Conservation (phyloP, 2,888 invertebrate species). For the Eudasyphora cyanicolor region DNA sequence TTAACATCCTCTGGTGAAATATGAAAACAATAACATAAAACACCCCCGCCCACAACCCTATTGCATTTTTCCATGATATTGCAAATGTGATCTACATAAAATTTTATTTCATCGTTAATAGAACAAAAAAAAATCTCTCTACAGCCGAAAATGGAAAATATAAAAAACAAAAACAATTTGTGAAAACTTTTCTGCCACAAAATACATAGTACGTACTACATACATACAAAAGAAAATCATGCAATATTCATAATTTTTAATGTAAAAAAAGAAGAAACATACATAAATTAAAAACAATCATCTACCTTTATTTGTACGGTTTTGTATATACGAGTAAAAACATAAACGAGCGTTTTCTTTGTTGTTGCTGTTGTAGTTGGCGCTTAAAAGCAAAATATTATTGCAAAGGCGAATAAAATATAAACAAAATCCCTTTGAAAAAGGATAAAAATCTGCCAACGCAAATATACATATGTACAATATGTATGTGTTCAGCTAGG, state of each 20-base stretch:
- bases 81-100: constrained; percentile 18
- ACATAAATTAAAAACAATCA: background rate
- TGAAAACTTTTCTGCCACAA: background rate
- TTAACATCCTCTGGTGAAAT: too few species aligned
- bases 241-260: constrained; percentile 19
- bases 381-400: background rate
- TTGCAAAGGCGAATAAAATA: background rate
- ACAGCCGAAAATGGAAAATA: background rate
- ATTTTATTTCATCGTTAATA: constrained; percentile 4
- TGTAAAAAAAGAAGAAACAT: background rate
- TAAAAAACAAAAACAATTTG: background rate
- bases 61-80: constrained; percentile 2
- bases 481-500: too few species aligned
- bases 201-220: background rate
- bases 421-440: background rate
- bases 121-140: background rate
- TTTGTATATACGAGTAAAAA: too few species aligned
- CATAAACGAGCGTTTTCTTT: background rate
- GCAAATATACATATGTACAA: too few species aligned
- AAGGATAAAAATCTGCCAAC: background rate
- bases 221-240: background rate
- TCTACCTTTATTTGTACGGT: constrained; percentile 2
- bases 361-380: background rate
- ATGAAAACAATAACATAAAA: background rate
- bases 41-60: background rate